Percentiles rank a stretch among this genome's conserved stretches.
Conservation (phyloP, 1,140 invertebrate genomes). For the Eufriesea mexicana region DNA sequence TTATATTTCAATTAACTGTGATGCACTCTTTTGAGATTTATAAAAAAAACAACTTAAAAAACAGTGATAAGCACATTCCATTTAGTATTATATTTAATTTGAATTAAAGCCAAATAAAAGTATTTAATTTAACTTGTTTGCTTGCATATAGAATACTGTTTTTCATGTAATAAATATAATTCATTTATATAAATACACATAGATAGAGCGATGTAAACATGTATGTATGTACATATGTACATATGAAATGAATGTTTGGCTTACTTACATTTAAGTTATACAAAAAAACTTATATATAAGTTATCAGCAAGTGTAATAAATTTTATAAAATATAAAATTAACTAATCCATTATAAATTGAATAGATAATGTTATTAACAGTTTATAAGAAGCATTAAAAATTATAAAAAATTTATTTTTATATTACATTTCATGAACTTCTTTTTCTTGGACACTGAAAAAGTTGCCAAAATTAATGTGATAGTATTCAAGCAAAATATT, state of each 20-base stretch:
- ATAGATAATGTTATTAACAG: background rate
- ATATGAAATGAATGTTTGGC: constrained; percentile 1
- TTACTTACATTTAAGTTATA: constrained; percentile 26
- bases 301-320: background rate
- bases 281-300: constrained; percentile 14
- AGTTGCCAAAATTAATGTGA: constrained; percentile 23
- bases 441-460: background rate
- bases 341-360: constrained; percentile 1
- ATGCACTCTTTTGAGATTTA: constrained; percentile 24
- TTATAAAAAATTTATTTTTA: constrained; percentile 50
- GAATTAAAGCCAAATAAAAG: constrained; percentile 45
- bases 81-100: constrained; percentile 44
- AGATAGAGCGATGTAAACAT: background rate
- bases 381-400: constrained; percentile 28
- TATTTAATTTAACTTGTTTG: constrained; percentile 46
- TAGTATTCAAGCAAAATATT: constrained; percentile 6
- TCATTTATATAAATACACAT: constrained; percentile 3
- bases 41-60: background rate
- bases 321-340: constrained; percentile 8
- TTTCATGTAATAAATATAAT: constrained; percentile 7
- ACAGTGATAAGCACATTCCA: constrained; percentile 38
- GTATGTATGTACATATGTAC: constrained; percentile 41
- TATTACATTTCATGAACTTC: constrained; percentile 31
- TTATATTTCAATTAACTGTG: constrained; percentile 40
- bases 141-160: constrained; percentile 3